Evolutionary conservation across 2,888 invertebrate species (phyloP).

Genomic region (Homarus gammarus): DNA sequence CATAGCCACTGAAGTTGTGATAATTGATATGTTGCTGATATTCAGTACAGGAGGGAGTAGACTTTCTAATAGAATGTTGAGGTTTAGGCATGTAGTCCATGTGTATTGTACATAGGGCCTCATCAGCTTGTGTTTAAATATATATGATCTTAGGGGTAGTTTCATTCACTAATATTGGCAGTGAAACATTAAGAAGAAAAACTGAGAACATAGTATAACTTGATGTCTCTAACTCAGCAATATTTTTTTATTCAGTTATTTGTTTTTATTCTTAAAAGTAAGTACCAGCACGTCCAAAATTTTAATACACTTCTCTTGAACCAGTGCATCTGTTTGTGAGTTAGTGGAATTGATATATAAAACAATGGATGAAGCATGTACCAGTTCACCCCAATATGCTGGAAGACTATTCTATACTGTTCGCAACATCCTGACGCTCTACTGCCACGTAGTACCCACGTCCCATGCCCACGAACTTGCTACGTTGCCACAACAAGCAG

Average conservation of each 20-base stretch:
- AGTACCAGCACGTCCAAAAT: not conserved
- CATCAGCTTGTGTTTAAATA: too few species aligned
- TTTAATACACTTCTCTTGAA: not conserved
- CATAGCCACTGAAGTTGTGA: too few species aligned
- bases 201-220: not conserved
- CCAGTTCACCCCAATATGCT: conserved; percentile 82
- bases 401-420: conserved; percentile 86
- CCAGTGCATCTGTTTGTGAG: conserved; percentile 82
- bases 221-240: not conserved
- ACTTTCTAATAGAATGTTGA: too few species aligned
- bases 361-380: conserved; percentile 85
- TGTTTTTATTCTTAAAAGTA: too few species aligned
- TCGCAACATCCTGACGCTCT: conserved; percentile 87
- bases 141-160: too few species aligned
- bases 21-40: too few species aligned
- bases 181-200: not conserved
- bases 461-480: conserved; percentile 89
- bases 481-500: conserved; percentile 92
- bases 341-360: conserved; percentile 84
- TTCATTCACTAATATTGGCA: not conserved
- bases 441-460: conserved; percentile 87
- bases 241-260: too few species aligned
- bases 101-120: too few species aligned
- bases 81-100: too few species aligned
- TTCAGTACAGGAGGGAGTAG: too few species aligned